Evolutionary conservation across 2,888 invertebrate genomes (phyloP).

Genomic region (Melanostoma mellinum): DNA sequence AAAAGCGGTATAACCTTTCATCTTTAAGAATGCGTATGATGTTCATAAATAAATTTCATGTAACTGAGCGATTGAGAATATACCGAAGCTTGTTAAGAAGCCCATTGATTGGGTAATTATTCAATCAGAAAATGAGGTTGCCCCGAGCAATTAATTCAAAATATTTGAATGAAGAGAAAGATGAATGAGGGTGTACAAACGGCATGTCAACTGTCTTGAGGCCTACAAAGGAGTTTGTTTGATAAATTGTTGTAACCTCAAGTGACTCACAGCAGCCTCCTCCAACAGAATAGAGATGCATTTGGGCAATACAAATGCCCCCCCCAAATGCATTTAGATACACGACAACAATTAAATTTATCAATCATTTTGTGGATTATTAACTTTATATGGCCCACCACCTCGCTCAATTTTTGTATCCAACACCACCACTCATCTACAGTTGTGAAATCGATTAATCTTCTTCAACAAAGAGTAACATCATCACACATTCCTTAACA

Average conservation of each 20-base stretch:
- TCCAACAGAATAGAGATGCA: constrained; percentile 8
- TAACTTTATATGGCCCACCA: constrained; percentile 34
- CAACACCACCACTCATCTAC: constrained; percentile 43
- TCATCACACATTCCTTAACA: constrained; percentile 19
- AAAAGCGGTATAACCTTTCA: too few relatives aligned
- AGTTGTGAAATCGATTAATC: constrained; percentile 69
- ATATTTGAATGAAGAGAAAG: too few relatives aligned
- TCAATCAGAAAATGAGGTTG: too few relatives aligned
- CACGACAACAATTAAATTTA: constrained; percentile 39
- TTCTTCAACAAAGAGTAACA: constrained; percentile 49
- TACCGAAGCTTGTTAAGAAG: too few relatives aligned
- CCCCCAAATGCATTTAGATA: not conserved
- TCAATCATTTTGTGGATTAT: constrained; percentile 51
- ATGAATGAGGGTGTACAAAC: not conserved
- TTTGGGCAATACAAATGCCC: not conserved
- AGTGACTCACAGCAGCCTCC: constrained; percentile 5
- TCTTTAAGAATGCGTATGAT: too few relatives aligned
- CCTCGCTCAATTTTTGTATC: constrained; percentile 26
- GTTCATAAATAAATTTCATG: too few relatives aligned
- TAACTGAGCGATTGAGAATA: too few relatives aligned
- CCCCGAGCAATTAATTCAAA: too few relatives aligned
- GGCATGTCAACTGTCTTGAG: not conserved
- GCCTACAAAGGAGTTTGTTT: not conserved
- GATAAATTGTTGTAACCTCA: not conserved
- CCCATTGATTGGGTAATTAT: too few relatives aligned